A percentile compares a stretch with the other conserved stretches of the same genome.
These are phyloP conservation scores for Phymanthus crucifer DNA, from an alignment of 92 coral and sea anemone species.

Conservation along the genomic window DNA sequence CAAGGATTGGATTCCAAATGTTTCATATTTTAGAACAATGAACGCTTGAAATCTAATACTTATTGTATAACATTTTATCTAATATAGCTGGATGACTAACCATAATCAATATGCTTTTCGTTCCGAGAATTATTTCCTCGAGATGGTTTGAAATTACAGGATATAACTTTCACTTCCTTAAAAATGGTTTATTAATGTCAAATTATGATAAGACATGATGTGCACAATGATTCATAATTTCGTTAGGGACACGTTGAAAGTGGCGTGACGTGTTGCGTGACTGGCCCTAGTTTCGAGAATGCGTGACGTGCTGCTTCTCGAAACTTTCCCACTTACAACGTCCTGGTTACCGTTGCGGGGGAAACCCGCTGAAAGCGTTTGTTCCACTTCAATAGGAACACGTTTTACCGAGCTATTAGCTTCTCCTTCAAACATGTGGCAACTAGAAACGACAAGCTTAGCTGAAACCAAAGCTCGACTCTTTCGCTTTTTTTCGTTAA, in stretches of 20 bases:
- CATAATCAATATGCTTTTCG: not conserved
- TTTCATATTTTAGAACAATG: not conserved
- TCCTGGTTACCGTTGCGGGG: conserved; percentile 40
- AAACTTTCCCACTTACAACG: not conserved
- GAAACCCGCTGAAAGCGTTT: conserved; percentile 18
- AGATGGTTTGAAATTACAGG: not conserved
- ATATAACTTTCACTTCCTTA: not conserved
- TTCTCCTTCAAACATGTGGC: not conserved
- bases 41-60: too few species aligned
- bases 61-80: too few species aligned
- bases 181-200: not conserved
- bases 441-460: not conserved
- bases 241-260: not conserved
- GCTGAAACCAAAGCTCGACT: not conserved
- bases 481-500: not conserved
- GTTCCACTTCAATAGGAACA: not conserved
- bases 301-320: conserved; percentile 20
- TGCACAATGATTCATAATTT: not conserved
- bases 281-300: not conserved
- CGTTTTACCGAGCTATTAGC: conserved; percentile 27
- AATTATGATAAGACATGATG: not conserved
- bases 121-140: not conserved
- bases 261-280: conserved; percentile 2
- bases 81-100: not conserved
- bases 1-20: too few species aligned